These are phyloP conservation scores for Nixonia krombeini DNA, from an alignment of 1,140 invertebrate species.

Conservation along the genomic window DNA sequence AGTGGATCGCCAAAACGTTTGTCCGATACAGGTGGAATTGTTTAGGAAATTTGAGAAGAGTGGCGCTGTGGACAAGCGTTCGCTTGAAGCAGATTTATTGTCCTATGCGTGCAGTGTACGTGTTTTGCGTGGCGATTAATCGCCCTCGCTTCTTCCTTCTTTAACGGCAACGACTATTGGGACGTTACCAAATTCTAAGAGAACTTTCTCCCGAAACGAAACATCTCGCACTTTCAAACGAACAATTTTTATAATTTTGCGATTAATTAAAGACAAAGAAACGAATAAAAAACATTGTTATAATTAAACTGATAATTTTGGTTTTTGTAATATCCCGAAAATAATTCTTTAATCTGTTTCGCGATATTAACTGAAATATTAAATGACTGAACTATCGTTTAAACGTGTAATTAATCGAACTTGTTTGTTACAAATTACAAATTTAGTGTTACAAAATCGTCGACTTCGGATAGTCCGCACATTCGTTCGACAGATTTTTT, in stretches of 20 bases:
- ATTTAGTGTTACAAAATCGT: not conserved
- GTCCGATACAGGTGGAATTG: not conserved
- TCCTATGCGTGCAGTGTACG: constrained; percentile 51
- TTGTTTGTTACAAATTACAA: too few relatives aligned
- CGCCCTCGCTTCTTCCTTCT: constrained; percentile 42
- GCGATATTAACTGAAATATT: too few relatives aligned
- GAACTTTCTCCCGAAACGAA: not conserved
- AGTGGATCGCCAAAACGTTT: not conserved
- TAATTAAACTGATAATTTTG: too few relatives aligned
- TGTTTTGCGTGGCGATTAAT: constrained; percentile 59
- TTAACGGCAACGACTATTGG: constrained; percentile 4
- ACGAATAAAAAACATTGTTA: too few relatives aligned
- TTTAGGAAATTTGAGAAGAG: not conserved
- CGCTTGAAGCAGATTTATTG: constrained; percentile 25
- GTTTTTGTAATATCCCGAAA: too few relatives aligned
- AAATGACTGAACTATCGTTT: too few relatives aligned
- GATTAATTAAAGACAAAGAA: too few relatives aligned
- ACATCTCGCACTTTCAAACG: not conserved
- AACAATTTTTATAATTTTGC: too few relatives aligned
- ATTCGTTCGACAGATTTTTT: constrained; percentile 32
- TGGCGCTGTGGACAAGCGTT: not conserved
- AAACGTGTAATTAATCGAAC: too few relatives aligned
- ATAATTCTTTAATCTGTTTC: too few relatives aligned
- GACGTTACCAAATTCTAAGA: too few relatives aligned
- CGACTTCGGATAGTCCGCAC: constrained; percentile 10